These are phyloP conservation scores for Siniperca scherzeri DNA, from an alignment of 2,797 vertebrate species.

Conservation along the genomic window DNA sequence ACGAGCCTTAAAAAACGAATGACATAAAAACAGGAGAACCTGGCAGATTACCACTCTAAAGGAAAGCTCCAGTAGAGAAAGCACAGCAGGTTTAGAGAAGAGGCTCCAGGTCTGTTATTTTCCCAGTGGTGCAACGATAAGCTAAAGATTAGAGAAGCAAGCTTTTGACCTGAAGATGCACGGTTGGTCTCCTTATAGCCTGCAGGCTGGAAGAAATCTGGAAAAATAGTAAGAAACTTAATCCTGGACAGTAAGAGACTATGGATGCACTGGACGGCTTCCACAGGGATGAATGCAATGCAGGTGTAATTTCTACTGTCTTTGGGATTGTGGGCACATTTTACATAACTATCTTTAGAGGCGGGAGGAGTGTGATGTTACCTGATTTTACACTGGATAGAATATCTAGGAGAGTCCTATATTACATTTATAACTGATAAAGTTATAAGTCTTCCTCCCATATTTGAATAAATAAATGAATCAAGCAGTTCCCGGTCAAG, in stretches of 20 bases:
- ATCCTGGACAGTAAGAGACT: neutral
- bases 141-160: slow-evolving; percentile 48
- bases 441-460: too few species aligned
- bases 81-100: slow-evolving; percentile 32
- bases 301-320: neutral
- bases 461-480: too few species aligned
- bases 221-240: neutral
- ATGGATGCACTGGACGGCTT: too few species aligned
- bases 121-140: slow-evolving; percentile 43
- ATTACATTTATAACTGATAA: neutral
- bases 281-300: neutral
- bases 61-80: slow-evolving; percentile 18
- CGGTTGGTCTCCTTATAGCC: slow-evolving; percentile 3
- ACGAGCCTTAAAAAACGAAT: neutral
- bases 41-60: slow-evolving; percentile 23
- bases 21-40: neutral
- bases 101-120: slow-evolving; percentile 52
- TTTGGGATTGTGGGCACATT: neutral
- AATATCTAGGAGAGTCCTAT: neutral
- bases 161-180: slow-evolving; percentile 25
- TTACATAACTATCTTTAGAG: neutral
- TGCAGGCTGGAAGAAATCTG: neutral
- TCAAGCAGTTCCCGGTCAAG: neutral
- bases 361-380: neutral
- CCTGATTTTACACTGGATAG: neutral